phyloP scores from a whole-genome alignment of 1,140 invertebrate genomes.

The Octopus sinensis region DNA sequence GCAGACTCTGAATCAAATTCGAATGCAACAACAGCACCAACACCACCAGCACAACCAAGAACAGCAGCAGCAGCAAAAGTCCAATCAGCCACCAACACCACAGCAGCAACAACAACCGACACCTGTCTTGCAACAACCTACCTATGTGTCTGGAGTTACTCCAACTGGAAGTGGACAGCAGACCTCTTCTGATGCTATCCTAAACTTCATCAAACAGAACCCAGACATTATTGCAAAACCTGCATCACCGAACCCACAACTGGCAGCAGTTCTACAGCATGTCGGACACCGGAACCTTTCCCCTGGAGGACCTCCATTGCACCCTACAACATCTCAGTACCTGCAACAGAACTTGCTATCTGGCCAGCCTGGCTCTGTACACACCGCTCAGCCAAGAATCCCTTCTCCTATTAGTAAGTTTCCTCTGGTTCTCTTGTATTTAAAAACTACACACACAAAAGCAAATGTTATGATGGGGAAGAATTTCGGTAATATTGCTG shows the following conservation, averaged over 20 bases:
- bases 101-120: conserved; percentile 65
- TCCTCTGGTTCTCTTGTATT: no score
- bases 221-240: conserved; percentile 52
- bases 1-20: conserved; percentile 36
- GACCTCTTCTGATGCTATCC: conserved; percentile 66
- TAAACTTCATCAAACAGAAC: conserved; percentile 50
- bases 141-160: conserved; percentile 41
- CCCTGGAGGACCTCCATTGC: conserved; percentile 25
- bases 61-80: conserved; percentile 49
- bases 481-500: no score
- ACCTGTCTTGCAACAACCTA: conserved; percentile 70
- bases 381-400: conserved; percentile 44
- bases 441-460: no score
- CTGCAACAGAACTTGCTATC: conserved; percentile 38
- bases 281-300: conserved; percentile 24
- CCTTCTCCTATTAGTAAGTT: conserved; percentile 57
- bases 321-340: conserved; percentile 30
- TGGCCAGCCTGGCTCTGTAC: conserved; percentile 52
- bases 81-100: conserved; percentile 64
- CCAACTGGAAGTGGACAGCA: conserved; percentile 22
- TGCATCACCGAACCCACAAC: conserved; percentile 42
- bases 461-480: no score
- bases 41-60: conserved; percentile 19
- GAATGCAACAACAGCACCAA: conserved; percentile 18
- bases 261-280: conserved; percentile 24